These are phyloP conservation scores for Enoplosus armatus DNA, from an alignment of 2,797 vertebrate genomes.

Conservation along the genomic window DNA sequence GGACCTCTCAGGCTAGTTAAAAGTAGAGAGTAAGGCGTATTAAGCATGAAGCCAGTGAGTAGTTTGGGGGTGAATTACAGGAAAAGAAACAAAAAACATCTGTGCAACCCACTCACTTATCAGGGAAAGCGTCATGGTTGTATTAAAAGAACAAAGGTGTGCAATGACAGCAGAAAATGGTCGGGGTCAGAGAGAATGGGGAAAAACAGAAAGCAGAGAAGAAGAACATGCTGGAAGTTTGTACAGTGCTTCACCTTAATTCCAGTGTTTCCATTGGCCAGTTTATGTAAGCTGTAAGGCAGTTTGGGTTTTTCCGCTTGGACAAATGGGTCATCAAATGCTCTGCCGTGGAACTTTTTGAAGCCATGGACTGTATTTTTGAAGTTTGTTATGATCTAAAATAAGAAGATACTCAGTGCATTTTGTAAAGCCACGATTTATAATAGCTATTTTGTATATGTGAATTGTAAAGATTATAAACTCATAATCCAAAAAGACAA, in stretches of 20 bases:
- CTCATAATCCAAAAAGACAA: neutral
- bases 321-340: conserved; percentile 92
- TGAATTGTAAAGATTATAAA: neutral
- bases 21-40: neutral
- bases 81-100: neutral
- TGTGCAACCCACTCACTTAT: conserved; percentile 3
- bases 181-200: conserved; percentile 12
- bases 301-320: conserved; percentile 91
- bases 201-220: conserved; percentile 1
- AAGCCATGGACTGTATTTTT: conserved; percentile 95
- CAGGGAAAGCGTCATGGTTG: neutral
- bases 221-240: conserved; percentile 10
- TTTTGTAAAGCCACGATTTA: neutral
- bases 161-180: conserved; percentile 27
- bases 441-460: neutral
- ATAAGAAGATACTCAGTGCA: conserved; percentile 32
- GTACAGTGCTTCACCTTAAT: conserved; percentile 86
- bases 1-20: neutral
- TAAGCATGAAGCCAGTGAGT: neutral
- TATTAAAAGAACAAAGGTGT: conserved; percentile 28
- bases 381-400: conserved; percentile 93
- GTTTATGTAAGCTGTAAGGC: conserved; percentile 93
- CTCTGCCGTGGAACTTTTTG: conserved; percentile 93
- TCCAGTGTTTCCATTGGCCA: conserved; percentile 91
- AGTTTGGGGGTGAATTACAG: conserved; percentile 1